These are phyloP conservation scores for Dicaeum eximium DNA, from an alignment of 2,113 vertebrate genomes.

Conservation along the genomic window DNA sequence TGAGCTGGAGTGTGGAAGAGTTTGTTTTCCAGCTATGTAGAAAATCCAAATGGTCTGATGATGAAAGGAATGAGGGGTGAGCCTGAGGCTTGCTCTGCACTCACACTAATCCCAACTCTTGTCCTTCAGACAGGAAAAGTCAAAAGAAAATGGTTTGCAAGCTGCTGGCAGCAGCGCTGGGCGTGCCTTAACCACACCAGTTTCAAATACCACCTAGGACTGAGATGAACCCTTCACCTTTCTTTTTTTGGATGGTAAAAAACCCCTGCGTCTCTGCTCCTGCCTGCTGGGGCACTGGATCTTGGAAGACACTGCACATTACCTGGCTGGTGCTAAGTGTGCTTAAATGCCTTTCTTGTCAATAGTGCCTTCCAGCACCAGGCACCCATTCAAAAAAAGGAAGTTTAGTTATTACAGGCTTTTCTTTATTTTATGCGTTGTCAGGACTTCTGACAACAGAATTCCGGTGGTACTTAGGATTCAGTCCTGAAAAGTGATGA, in stretches of 20 bases:
- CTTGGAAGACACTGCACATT: background rate
- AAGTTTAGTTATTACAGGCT: background rate
- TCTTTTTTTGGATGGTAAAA: background rate
- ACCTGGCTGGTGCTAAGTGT: background rate
- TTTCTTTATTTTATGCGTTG: background rate
- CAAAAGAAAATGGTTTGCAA: background rate
- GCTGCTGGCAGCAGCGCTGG: background rate
- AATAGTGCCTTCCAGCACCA: background rate
- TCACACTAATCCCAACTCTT: background rate
- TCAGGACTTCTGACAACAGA: background rate
- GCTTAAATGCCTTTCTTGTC: conserved; percentile 4
- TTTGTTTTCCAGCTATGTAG: background rate
- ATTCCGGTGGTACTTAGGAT: background rate
- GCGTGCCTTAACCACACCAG: background rate
- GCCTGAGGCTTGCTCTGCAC: background rate
- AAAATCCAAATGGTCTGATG: background rate
- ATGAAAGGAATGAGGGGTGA: background rate
- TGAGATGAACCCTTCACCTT: conserved; percentile 28
- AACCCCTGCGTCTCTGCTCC: background rate
- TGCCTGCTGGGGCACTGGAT: background rate
- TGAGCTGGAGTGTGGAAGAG: background rate
- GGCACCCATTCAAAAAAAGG: background rate
- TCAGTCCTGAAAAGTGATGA: background rate
- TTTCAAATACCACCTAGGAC: conserved; percentile 6
- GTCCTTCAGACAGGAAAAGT: background rate